Conservation (phyloP, 2,888 invertebrate species). For the Leptopilina drosophilae region DNA sequence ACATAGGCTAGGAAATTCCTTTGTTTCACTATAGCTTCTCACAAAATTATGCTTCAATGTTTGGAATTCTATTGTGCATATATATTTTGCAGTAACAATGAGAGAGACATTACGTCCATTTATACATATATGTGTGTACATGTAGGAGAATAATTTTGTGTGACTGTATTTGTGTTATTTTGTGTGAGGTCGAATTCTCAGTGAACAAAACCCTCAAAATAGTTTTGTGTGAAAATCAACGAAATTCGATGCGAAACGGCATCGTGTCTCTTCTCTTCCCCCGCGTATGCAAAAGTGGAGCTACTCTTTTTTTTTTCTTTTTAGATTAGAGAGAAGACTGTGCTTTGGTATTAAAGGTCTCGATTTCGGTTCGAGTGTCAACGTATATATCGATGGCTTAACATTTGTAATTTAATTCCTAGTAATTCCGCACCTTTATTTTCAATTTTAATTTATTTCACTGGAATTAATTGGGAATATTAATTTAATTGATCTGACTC, state of each 20-base stretch:
- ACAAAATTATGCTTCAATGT: slow-evolving; percentile 14
- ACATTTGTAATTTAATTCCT: slow-evolving; percentile 17
- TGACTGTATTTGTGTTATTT: not conserved
- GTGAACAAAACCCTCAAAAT: not conserved
- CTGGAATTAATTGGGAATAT: not conserved
- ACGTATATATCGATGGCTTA: not conserved
- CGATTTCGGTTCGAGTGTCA: slow-evolving; percentile 25
- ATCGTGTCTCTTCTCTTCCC: not conserved
- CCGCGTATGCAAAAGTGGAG: slow-evolving; percentile 7
- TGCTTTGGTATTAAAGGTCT: slow-evolving; percentile 29
- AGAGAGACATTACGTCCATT: not conserved
- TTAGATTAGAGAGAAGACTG: slow-evolving; percentile 22
- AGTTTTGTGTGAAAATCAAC: slow-evolving; percentile 5
- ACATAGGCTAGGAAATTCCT: not conserved
- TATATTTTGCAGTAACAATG: slow-evolving; percentile 24
- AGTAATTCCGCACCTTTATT: not conserved
- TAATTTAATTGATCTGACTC: too few species aligned
- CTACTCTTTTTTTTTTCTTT: not conserved
- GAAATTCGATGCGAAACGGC: slow-evolving; percentile 7
- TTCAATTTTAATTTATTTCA: not conserved
- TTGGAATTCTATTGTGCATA: too few species aligned
- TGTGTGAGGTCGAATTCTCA: slow-evolving; percentile 16
- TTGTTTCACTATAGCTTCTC: not conserved
- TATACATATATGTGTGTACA: not conserved
- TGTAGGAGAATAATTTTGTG: slow-evolving; percentile 12